Evolutionary conservation across 2,888 invertebrate species (phyloP), one percentile per base, ranked within the genome.

Genomic region (Ophion ellenae): DNA sequence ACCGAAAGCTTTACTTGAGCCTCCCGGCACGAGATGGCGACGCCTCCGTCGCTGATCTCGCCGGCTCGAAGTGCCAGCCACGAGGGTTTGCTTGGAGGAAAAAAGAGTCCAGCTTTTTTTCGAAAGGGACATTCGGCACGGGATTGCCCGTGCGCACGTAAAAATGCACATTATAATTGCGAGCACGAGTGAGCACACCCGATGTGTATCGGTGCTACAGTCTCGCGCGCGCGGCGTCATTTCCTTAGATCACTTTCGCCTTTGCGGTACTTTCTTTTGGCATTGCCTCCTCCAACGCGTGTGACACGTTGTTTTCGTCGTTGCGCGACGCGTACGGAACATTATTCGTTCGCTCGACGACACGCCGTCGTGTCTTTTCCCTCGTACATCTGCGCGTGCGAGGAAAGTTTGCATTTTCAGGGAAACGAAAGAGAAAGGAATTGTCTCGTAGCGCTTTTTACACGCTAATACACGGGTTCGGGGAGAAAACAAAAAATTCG

Each of bases 161-260:
- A 59, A 61, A n/a, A 67, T 9, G 14, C 17, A 63, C 53, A 32
- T 63, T 63, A 53, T 47, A 71, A 79, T 70, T 67, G 69, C 36
- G 47, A 78, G 77, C 77, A 78, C 70, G 63, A 63, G 47, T 47
- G 53, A 53, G 32, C 63, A 59, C 3, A 32, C 59, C n/a, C n/a
- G 57, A 57, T 70, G 45, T 69, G 36, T 57, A 59, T 61, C n/a
- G 28, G 61, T n/a, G 53, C 53, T 53, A 47, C 47, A 53, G 53
- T 53, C 53, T 53, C 53, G 53, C 53, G 20, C 53, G 20, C 24
- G 77, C 57, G 81, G 67, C 73, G 83, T 70, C 74, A 85, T 82
- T 89, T 87, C 87, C 81, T 90, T 17, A 87, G 90, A 91, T 91
- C 89, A 91, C 91, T 91, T 91, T 91, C 91, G 88, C 67, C 57